Evolutionary conservation across 1,140 invertebrate species (phyloP), one percentile per base, ranked within the genome.

Genomic region (Orussus abietinus): DNA sequence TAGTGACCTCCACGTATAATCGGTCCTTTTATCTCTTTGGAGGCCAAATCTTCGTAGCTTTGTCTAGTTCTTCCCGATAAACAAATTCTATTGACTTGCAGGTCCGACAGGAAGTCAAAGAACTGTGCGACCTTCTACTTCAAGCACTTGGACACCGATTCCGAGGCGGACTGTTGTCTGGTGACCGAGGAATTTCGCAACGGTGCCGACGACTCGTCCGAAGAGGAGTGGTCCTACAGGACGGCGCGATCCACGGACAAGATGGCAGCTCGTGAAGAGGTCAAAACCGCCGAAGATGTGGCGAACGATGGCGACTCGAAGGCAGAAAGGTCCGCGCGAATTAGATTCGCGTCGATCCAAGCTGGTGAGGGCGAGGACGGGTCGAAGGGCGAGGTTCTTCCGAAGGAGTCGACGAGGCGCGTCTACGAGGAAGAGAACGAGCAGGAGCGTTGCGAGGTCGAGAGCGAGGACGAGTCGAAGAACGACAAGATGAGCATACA

Each of bases 41-140:
- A n/a, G n/a, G n/a, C n/a, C n/a, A n/a, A n/a, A n/a, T n/a, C n/a
- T n/a, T n/a, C n/a, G n/a, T n/a, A n/a, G n/a, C n/a, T n/a, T n/a
- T n/a, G n/a, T n/a, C n/a, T n/a, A n/a, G n/a, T n/a, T n/a, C n/a
- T n/a, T n/a, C n/a, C n/a, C n/a, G n/a, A n/a, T n/a, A n/a, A n/a
- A n/a, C n/a, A n/a, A n/a, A n/a, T n/a, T n/a, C n/a, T n/a, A n/a
- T n/a, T n/a, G n/a, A n/a, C n/a, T 53, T 51, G 25, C 38, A 77
- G 82, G 25, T 83, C 83, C 1, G 83, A 87, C 66, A 72, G 85
- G 45, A 85, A 83, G 59, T 86, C 84, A 9, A 86, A 84, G 55
- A 88, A 90, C 59, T 82, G 80, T 55, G 88, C 81, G 42, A 87
- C 83, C 36, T 90, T 85, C 62, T 90, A 90, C 65, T 90, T 87